Base-by-base conservation (phyloP, 2,797 vertebrate genomes). In the Mus spretus region DNA sequence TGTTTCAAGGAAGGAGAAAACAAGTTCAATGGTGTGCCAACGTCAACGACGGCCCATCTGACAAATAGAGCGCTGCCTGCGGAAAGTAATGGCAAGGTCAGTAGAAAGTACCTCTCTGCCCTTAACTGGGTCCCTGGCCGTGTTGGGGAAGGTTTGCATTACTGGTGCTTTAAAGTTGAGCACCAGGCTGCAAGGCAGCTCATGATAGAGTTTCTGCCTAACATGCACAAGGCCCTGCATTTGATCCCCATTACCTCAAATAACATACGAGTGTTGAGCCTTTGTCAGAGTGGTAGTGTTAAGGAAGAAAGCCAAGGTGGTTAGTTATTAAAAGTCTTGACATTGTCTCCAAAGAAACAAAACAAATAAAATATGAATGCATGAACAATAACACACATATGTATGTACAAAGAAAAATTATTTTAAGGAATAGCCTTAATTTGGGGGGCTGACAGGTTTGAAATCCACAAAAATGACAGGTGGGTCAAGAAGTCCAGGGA, bases 391-490 rank as follows among this genome's bases (percentile, higher is more conserved):
- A 28, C 20, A 74, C 13, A 13, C 26, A 1, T 11, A 14, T 34
- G 6, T 24, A 44, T 61, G 3, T 40, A 10, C 13, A 67, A 34
- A 61, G 44, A 53, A 15, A n/a, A 19, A 2, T 92, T 75, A 40
- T 47, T 96, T 86, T 89, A 96, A 55, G 74, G 26, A 80, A 72
- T 85, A 90, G 72, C 31, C 6, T 92, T 47, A 85, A 50, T 72
- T 74, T 70, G 34, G 34, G 40, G 57, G 11, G 5, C 3, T 61
- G 47, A 44, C 34, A 89, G 50, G 17, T 86, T 63, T 85, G 57
- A 88, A 94, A 88, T 85, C 34, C 78, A 40, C 4, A 55, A 28
- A 47, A 22, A 2, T 72, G 40, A 26, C n/a, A 31, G 2, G 19
- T 59, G 87, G 31, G 14, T 44, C 93, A n/a, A 50, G 37, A 92